Conservation (phyloP, 2,113 vertebrate species). For the Oryzias javanicus region DNA sequence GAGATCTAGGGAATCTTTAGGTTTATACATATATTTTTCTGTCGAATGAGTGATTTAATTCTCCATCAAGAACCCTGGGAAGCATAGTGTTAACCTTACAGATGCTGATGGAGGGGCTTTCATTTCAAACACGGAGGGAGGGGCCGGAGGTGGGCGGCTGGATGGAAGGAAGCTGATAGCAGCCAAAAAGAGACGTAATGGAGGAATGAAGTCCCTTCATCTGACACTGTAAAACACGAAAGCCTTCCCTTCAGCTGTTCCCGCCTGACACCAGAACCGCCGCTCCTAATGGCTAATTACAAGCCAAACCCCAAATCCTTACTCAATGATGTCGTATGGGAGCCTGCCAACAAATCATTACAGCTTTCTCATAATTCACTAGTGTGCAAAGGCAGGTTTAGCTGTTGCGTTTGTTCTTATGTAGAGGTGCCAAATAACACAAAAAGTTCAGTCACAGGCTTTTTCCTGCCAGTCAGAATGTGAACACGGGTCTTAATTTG, state of each 20-base stretch:
- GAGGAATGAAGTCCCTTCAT: constrained; percentile 50
- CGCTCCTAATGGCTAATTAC: constrained; percentile 39
- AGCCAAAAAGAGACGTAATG: constrained; percentile 48
- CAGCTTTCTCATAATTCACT: constrained; percentile 48
- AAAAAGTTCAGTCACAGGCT: background rate
- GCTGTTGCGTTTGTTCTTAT: constrained; percentile 32
- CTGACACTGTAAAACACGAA: constrained; percentile 58
- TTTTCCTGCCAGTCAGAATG: background rate
- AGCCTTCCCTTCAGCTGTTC: constrained; percentile 37
- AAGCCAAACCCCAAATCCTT: constrained; percentile 40
- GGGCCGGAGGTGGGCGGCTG: constrained; percentile 37
- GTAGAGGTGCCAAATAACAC: constrained; percentile 16
- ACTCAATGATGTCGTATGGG: constrained; percentile 26
- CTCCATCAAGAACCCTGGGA: constrained; percentile 40
- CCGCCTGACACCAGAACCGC: constrained; percentile 42
- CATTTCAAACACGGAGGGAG: constrained; percentile 51
- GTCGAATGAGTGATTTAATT: constrained; percentile 44
- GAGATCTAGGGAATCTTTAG: no score
- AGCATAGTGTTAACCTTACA: constrained; percentile 63
- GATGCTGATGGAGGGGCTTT: constrained; percentile 68
- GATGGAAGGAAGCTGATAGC: constrained; percentile 14
- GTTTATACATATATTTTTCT: no score
- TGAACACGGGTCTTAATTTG: background rate
- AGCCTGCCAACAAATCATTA: constrained; percentile 58
- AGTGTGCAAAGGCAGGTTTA: constrained; percentile 36